A percentile compares a stretch with the other conserved stretches of the same genome.
These are phyloP conservation scores for Mormyrus iriodes DNA, from an alignment of 2,113 vertebrate species.

Conservation along the genomic window DNA sequence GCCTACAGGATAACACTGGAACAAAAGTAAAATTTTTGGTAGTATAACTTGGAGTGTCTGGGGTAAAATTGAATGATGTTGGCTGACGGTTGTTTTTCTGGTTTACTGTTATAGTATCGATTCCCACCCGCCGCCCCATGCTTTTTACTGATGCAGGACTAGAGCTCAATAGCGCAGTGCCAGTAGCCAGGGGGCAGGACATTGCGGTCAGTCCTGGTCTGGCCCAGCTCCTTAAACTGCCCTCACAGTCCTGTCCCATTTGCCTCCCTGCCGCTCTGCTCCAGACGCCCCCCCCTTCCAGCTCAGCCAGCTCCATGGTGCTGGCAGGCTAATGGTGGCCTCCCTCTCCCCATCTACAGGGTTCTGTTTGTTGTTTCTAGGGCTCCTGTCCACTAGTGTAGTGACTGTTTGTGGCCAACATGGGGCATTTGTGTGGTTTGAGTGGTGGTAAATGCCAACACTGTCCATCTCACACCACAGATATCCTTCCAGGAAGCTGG, in stretches of 20 bases:
- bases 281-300: background rate
- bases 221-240: background rate
- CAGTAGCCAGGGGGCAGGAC: background rate
- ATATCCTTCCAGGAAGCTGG: background rate
- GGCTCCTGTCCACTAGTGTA: background rate
- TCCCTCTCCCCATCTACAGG: background rate
- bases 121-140: background rate
- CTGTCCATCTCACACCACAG: background rate
- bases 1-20: background rate
- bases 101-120: constrained; percentile 16
- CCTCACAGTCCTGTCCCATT: background rate
- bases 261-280: background rate
- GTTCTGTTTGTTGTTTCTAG: background rate
- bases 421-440: background rate
- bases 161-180: background rate
- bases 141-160: background rate
- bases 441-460: background rate
- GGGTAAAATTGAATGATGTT: constrained; percentile 10
- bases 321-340: background rate
- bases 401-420: background rate
- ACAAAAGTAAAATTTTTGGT: background rate
- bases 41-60: background rate
- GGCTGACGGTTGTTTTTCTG: constrained; percentile 9
- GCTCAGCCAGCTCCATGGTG: background rate
- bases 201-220: background rate